phyloP scores from a whole-genome alignment of 2,888 invertebrate genomes.

The Galerucella nymphaeae region DNA sequence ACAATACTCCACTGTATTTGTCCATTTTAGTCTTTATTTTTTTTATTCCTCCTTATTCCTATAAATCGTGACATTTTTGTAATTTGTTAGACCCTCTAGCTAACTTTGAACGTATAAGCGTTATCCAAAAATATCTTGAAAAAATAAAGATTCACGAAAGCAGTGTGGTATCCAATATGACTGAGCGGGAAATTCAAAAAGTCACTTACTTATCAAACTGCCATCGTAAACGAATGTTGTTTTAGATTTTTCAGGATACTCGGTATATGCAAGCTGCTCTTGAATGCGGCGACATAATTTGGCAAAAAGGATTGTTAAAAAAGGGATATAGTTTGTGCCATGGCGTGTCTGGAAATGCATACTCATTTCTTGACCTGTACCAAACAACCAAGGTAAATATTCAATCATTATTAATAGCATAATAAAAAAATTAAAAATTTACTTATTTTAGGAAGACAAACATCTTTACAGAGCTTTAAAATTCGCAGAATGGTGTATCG shows the following conservation, averaged over 20 bases:
- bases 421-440: background rate
- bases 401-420: background rate
- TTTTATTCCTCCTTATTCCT: no score
- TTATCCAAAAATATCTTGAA: no score
- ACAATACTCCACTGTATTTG: no score
- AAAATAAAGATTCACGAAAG: no score
- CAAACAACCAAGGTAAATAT: conserved; percentile 75
- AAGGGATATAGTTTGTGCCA: conserved; percentile 92
- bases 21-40: no score
- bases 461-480: conserved; percentile 81
- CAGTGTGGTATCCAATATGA: no score
- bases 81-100: no score
- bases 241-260: conserved; percentile 75
- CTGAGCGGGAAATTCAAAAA: no score
- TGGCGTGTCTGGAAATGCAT: conserved; percentile 89
- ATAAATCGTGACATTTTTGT: no score
- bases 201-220: no score
- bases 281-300: conserved; percentile 80
- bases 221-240: background rate
- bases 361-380: conserved; percentile 81
- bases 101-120: no score
- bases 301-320: conserved; percentile 81
- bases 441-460: conserved; percentile 70
- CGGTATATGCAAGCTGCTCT: conserved; percentile 77
- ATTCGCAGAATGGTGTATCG: conserved; percentile 85